Percentiles rank a stretch among this genome's conserved stretches.
Conservation (phyloP, 2,888 invertebrate genomes). For the Heliconius sara region DNA sequence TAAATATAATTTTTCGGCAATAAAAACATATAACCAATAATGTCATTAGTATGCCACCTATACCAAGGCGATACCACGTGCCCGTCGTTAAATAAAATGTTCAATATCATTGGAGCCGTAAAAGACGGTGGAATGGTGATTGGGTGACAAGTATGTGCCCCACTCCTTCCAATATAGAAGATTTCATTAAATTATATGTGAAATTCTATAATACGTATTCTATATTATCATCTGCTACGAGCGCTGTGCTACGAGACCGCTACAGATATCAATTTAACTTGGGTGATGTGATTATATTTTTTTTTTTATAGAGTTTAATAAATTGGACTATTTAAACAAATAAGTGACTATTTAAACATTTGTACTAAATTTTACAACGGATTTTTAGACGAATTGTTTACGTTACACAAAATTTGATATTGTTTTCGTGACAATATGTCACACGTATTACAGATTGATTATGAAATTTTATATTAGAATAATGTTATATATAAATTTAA, state of each 20-base stretch:
- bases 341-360: background rate
- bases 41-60: slow-evolving; percentile 56
- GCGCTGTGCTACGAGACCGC: slow-evolving; percentile 40
- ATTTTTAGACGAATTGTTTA: background rate
- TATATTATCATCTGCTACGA: slow-evolving; percentile 59
- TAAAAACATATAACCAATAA: slow-evolving; percentile 54
- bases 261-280: slow-evolving; percentile 35
- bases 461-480: background rate
- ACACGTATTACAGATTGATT: background rate
- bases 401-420: background rate
- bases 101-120: slow-evolving; percentile 61
- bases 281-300: slow-evolving; percentile 20
- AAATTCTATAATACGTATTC: slow-evolving; percentile 60
- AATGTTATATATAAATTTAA: background rate
- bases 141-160: slow-evolving; percentile 69
- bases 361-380: background rate
- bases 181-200: slow-evolving; percentile 42
- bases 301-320: slow-evolving; percentile 22
- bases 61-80: slow-evolving; percentile 57
- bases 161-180: slow-evolving; percentile 58
- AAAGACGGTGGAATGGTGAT: slow-evolving; percentile 66
- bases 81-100: slow-evolving; percentile 66
- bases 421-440: background rate
- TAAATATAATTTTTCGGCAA: slow-evolving; percentile 41
- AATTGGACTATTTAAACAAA: background rate